phyloP scores from a whole-genome alignment of 30 jellyfish, hydroid and myxozoan species.

The Kudoa iwatai region DNA sequence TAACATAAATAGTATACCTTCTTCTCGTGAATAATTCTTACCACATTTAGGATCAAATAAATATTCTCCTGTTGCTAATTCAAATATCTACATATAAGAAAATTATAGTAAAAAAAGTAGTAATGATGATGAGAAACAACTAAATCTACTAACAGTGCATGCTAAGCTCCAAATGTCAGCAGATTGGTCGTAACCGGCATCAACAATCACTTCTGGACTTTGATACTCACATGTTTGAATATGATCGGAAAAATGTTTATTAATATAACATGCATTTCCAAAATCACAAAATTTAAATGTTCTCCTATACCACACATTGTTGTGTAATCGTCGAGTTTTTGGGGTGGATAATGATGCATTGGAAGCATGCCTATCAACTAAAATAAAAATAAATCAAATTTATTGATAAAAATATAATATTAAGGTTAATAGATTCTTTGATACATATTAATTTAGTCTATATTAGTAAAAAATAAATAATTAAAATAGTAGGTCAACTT shows the following conservation, averaged over 20 bases:
- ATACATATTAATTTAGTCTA: no score
- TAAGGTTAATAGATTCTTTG: no score
- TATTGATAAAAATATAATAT: no score
- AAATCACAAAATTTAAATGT: no score
- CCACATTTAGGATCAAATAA: constrained; percentile 75
- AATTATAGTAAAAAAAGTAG: neutral
- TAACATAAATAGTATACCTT: constrained; percentile 12
- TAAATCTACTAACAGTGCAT: constrained; percentile 35
- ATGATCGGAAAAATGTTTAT: constrained; percentile 75
- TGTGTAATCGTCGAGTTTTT: no score
- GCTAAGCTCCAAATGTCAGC: constrained; percentile 97
- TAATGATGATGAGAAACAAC: neutral
- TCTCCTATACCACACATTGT: no score
- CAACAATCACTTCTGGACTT: constrained; percentile 43
- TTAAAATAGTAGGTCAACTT: no score
- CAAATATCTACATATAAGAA: constrained; percentile 23
- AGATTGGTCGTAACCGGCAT: constrained; percentile 80
- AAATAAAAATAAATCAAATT: no score
- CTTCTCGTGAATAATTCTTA: constrained; percentile 51
- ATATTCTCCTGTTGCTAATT: constrained; percentile 65
- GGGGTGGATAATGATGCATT: no score
- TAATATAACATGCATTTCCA: no score
- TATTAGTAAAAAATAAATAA: no score
- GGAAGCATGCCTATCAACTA: no score
- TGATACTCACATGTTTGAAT: constrained; percentile 79